These are phyloP conservation scores for Ditula angustiorana DNA, from an alignment of 2,888 invertebrate species.

Conservation along the genomic window DNA sequence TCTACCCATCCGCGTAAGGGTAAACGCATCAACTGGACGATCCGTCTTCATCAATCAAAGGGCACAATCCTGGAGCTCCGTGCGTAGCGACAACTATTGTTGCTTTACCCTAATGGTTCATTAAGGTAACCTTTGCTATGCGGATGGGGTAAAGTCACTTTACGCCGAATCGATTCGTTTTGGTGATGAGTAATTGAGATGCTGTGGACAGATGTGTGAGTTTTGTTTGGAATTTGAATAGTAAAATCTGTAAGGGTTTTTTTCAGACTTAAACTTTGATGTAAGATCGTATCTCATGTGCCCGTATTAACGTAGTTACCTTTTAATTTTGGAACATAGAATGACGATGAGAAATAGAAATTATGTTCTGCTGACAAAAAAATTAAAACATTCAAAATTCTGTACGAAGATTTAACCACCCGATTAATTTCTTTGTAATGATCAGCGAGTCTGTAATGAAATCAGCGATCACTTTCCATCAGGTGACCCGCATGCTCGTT, in stretches of 20 bases:
- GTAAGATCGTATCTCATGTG: neutral
- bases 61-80: slow-evolving; percentile 49
- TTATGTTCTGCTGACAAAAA: neutral
- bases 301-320: neutral
- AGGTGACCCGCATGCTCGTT: no score
- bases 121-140: slow-evolving; percentile 47
- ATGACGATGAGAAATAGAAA: neutral
- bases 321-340: neutral
- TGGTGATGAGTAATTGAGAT: slow-evolving; percentile 24
- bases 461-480: no score
- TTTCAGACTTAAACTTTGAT: neutral
- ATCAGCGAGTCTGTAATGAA: no score
- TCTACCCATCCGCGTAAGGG: slow-evolving; percentile 24
- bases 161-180: slow-evolving; percentile 50
- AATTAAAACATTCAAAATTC: neutral
- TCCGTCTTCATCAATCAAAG: slow-evolving; percentile 60
- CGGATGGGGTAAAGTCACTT: slow-evolving; percentile 46
- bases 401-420: no score
- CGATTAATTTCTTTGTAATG: no score
- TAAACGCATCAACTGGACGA: slow-evolving; percentile 33
- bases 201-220: slow-evolving; percentile 14
- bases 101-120: slow-evolving; percentile 51
- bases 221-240: slow-evolving; percentile 1
- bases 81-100: slow-evolving; percentile 47
- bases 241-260: neutral